Base-by-base conservation (phyloP, 37 sponge, comb jelly and placozoan genomes). In the Theonella swinhoei region DNA sequence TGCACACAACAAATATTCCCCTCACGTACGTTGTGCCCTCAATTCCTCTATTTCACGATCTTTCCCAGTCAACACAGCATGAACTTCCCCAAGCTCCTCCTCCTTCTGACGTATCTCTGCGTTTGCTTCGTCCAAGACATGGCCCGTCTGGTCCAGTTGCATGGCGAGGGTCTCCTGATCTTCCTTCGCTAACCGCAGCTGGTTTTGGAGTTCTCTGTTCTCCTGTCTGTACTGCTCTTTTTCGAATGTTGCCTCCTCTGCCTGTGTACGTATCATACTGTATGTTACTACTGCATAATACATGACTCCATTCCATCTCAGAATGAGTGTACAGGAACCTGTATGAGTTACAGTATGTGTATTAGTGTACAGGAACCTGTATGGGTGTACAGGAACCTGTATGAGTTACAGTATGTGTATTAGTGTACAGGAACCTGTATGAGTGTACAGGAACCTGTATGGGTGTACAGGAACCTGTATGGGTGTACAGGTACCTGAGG, bases 61-160 rank as follows among this genome's bases (percentile, higher is more conserved):
- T 31, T 85, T 90, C 74, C 77, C 63, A 0, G 33, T 39, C 24
- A 94, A 29, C 7, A 83, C 28, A 1, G 31, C 75, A 9, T 77
- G 75, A 34, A 88, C 41, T 68, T 70, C 32, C 9, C 36, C 73
- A 17, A 88, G 40, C 26, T 83, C 88, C 23, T 4, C 19, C 31
- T 84, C 86, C 67, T 80, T 94, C 23, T 34, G 41, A 17, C 80
- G 75, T 1, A 94, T 79, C 88, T 89, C 89, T 71, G 76, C 80
- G 37, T 75, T 85, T 63, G 91, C 90, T 25, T 86, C 83, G 59
- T 95, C 95, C 84, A 95, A 81, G 3, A 78, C 85, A 58, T 85
- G 80, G 32, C 95, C 95, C 3, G 91, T 91, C 72, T 86, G 84
- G 62, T 95, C 82, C 25, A 95, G 89, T 34, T 91, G 91, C 42